Base-by-base conservation (phyloP, 1,140 invertebrate genomes). In the Orchesella cincta region DNA sequence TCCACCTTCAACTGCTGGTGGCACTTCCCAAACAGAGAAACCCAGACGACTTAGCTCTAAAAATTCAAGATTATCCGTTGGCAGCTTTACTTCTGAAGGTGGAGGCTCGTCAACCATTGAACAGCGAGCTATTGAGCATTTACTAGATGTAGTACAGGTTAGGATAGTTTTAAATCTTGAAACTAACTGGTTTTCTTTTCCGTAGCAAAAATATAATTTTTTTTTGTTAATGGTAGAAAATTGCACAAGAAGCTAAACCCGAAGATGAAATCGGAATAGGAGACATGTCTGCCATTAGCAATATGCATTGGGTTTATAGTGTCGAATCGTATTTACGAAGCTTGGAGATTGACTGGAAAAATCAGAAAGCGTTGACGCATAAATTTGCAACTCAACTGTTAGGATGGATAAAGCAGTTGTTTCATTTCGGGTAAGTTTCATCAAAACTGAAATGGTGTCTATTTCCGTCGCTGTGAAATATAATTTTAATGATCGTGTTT, bases 311-410 rank as follows among this genome's bases (percentile, higher is more conserved):
- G 76, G 51, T 82, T 28, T 80, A 73, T 31, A 79, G 79, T 31
- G 78, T 82, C 72, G 81, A 82, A 62, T 82, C 81, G 3, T 82
- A 79, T 51, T 31, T 82, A 28, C 34, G 79, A 78, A 77, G 67
- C 74, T 74, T 82, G 12, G 78, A 79, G 3, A 35, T 74, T 36
- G 73, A 75, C 35, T 79, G 77, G 75, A 72, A 79, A 75, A 80
- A 75, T 78, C 81, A 82, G 57, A 80, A 79, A 72, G 74, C 74
- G 1, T 36, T 82, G 33, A 75, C 76, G 18, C 76, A 76, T 28
- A 82, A 80, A 74, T 75, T 82, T 74, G 33, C 67, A 33, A 57
- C 73, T 14, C 77, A 74, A 20, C 51, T 80, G 0, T 23, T 82
- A 31, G 46, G 39, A n/a, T 82, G 81, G 81, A 29, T 79, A 23